phyloP scores from a whole-genome alignment of 2,888 invertebrate genomes.

The Aleiodes leptofemur region DNA sequence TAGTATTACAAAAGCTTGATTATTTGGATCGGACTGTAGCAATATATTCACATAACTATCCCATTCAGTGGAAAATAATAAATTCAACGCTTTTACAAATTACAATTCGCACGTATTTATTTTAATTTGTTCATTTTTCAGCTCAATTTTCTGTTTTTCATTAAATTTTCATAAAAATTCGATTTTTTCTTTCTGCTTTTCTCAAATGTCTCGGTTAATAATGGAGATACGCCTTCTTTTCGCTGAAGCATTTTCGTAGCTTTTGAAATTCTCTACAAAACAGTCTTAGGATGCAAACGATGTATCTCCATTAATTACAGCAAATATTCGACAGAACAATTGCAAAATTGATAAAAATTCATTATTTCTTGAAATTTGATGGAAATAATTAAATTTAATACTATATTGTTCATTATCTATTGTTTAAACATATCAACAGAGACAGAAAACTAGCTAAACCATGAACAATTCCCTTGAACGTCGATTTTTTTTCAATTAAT shows the following conservation, averaged over 20 bases:
- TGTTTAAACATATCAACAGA: no score
- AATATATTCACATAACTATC: slow-evolving; percentile 73
- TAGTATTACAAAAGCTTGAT: slow-evolving; percentile 75
- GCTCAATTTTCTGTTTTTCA: slow-evolving; percentile 32
- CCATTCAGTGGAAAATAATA: slow-evolving; percentile 71
- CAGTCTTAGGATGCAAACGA: no score
- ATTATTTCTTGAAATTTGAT: no score
- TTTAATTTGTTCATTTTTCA: slow-evolving; percentile 42
- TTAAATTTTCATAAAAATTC: slow-evolving; percentile 19
- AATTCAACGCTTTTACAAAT: slow-evolving; percentile 69
- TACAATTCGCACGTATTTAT: slow-evolving; percentile 56
- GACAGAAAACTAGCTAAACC: background rate
- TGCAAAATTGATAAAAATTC: no score
- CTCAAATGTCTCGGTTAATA: slow-evolving; percentile 1
- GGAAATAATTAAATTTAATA: no score
- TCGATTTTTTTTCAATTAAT: no score
- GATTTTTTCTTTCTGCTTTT: background rate
- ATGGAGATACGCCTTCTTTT: no score
- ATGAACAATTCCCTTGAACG: slow-evolving; percentile 5
- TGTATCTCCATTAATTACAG: no score
- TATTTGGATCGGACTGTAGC: slow-evolving; percentile 75
- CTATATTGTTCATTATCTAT: no score
- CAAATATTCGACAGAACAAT: no score
- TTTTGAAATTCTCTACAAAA: no score
- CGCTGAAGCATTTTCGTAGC: no score